These are phyloP conservation scores for Nephrotoma flavescens DNA, from an alignment of 2,888 invertebrate genomes.

Conservation along the genomic window DNA sequence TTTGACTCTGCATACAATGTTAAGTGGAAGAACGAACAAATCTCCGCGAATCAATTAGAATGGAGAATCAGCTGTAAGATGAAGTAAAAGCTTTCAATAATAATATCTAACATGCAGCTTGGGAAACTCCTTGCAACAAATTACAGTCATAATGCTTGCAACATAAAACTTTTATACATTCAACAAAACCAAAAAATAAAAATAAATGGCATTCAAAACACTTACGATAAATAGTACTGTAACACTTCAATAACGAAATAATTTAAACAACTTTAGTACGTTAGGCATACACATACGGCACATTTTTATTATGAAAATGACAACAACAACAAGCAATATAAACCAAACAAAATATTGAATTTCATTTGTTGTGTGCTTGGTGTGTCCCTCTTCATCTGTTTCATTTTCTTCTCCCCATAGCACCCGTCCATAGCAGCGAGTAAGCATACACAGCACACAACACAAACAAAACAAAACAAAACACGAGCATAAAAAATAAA, in stretches of 20 bases:
- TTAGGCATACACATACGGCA: background rate
- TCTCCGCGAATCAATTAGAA: too few species aligned
- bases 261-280: background rate
- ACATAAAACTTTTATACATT: background rate
- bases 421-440: background rate
- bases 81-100: too few species aligned
- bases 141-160: background rate
- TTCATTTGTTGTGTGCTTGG: background rate
- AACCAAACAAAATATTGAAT: background rate
- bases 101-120: too few species aligned
- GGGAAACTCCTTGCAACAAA: too few species aligned
- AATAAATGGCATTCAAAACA: background rate
- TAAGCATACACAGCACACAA: background rate
- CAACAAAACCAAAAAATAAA: background rate
- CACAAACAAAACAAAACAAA: background rate
- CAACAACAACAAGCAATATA: background rate
- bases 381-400: background rate
- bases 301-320: background rate
- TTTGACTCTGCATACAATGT: too few species aligned
- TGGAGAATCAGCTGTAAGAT: too few species aligned
- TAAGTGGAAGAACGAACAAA: too few species aligned
- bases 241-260: background rate
- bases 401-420: background rate
- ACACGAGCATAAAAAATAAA: background rate
- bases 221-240: background rate